phyloP scores from a whole-genome alignment of 2,113 vertebrate species.

The Crotalus helleri region DNA sequence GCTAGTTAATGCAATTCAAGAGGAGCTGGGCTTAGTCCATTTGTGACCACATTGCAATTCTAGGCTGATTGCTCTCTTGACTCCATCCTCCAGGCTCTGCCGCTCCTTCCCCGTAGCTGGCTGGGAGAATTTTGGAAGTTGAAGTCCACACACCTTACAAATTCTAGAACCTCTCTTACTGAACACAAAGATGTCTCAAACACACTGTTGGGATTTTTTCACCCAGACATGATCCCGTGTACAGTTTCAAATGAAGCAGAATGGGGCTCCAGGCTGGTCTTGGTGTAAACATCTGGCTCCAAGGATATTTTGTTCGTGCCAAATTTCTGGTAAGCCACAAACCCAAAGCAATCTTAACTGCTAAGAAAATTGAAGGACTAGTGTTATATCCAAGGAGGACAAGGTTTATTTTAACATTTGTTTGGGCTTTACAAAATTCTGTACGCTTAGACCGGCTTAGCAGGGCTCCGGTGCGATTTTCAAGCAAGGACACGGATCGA shows the following conservation, averaged over 20 bases:
- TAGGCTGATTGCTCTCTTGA: too few species aligned
- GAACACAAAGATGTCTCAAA: not conserved
- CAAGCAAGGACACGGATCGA: not conserved
- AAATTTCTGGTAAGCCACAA: not conserved
- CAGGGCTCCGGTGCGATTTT: not conserved
- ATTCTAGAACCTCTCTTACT: not conserved
- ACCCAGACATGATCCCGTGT: not conserved
- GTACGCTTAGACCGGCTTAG: not conserved
- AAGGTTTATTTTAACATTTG: not conserved
- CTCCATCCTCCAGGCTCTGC: too few species aligned
- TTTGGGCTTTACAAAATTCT: not conserved
- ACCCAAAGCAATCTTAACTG: not conserved
- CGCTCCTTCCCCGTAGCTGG: too few species aligned
- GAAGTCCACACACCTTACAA: too few species aligned
- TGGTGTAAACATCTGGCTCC: not conserved
- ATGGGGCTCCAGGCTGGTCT: not conserved
- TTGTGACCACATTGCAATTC: too few species aligned
- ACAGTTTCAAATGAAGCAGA: not conserved
- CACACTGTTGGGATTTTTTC: not conserved
- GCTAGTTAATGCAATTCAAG: too few species aligned
- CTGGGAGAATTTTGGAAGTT: too few species aligned
- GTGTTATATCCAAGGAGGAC: not conserved
- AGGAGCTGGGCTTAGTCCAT: too few species aligned
- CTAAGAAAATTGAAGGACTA: not conserved
- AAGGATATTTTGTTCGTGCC: not conserved